These are phyloP conservation scores for Oasisia sp. DNA, from an alignment of 2,888 invertebrate species.

Conservation along the genomic window DNA sequence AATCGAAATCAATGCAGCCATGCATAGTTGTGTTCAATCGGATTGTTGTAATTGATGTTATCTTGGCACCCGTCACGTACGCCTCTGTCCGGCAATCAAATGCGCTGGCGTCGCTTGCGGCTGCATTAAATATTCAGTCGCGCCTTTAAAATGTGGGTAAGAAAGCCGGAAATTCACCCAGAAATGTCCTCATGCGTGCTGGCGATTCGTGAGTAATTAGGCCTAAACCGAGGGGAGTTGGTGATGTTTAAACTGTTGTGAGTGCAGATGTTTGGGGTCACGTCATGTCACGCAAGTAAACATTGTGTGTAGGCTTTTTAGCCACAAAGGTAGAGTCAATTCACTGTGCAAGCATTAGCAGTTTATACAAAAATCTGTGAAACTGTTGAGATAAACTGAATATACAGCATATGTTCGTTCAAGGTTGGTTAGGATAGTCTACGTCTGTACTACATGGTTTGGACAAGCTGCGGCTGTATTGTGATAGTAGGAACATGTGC, in stretches of 20 bases:
- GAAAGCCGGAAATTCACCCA: too few species aligned
- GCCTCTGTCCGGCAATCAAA: not conserved
- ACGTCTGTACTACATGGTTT: too few species aligned
- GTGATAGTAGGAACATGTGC: too few species aligned
- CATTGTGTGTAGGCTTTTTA: not conserved
- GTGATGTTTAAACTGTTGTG: not conserved
- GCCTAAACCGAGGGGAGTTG: not conserved
- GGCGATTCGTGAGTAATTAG: not conserved
- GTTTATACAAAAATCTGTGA: too few species aligned
- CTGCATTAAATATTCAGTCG: not conserved
- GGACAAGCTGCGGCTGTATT: too few species aligned
- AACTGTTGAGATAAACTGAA: not conserved
- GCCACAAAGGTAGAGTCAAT: not conserved
- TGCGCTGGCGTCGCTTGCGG: not conserved
- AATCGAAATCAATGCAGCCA: not conserved
- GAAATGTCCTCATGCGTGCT: too few species aligned
- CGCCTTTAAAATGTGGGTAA: not conserved
- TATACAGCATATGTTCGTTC: not conserved
- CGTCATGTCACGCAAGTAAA: not conserved
- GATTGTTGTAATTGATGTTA: slow-evolving; percentile 2
- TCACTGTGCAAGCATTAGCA: not conserved
- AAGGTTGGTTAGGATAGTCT: too few species aligned
- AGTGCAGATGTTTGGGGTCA: not conserved
- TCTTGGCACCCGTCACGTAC: not conserved
- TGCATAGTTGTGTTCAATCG: not conserved